These are phyloP conservation scores for Gymnodraco acuticeps DNA, from an alignment of 2,797 vertebrate species.

Conservation along the genomic window DNA sequence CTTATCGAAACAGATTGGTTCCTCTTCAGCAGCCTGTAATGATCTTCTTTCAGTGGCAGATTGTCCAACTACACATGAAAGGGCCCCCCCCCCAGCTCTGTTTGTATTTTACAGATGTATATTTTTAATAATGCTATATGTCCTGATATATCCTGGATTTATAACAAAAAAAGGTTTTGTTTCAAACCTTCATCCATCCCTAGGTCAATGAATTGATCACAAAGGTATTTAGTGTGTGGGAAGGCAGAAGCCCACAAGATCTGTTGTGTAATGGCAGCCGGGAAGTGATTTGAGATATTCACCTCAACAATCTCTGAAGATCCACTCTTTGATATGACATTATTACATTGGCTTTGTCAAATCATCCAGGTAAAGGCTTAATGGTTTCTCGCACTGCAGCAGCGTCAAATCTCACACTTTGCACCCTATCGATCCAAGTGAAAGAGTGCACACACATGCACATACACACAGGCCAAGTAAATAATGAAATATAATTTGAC, in stretches of 20 bases:
- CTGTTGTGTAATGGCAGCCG: slow-evolving; percentile 16
- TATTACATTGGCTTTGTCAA: slow-evolving; percentile 9
- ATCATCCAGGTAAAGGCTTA: neutral
- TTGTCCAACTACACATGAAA: too few species aligned
- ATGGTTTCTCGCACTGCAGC: neutral
- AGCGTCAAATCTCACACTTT: neutral
- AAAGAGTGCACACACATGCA: neutral
- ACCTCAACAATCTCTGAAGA: slow-evolving; percentile 11
- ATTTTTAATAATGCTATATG: neutral
- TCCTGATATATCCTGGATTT: neutral
- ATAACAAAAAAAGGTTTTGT: neutral
- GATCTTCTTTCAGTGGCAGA: too few species aligned
- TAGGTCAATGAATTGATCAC: neutral
- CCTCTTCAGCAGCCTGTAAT: too few species aligned
- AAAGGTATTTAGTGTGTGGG: neutral
- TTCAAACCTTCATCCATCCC: slow-evolving; percentile 3
- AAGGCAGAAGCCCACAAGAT: slow-evolving; percentile 7
- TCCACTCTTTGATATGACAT: slow-evolving; percentile 10
- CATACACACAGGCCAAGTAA: neutral
- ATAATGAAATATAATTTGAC: neutral
- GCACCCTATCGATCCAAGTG: too few species aligned
- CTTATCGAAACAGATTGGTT: too few species aligned
- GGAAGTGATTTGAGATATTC: slow-evolving; percentile 9
- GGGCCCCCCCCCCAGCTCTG: too few species aligned
- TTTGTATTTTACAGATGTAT: neutral